Percentiles rank a stretch among this genome's conserved stretches.
Evolutionary conservation across 1,140 invertebrate genomes (phyloP).

Genomic region (Sminthurides bifidus): DNA sequence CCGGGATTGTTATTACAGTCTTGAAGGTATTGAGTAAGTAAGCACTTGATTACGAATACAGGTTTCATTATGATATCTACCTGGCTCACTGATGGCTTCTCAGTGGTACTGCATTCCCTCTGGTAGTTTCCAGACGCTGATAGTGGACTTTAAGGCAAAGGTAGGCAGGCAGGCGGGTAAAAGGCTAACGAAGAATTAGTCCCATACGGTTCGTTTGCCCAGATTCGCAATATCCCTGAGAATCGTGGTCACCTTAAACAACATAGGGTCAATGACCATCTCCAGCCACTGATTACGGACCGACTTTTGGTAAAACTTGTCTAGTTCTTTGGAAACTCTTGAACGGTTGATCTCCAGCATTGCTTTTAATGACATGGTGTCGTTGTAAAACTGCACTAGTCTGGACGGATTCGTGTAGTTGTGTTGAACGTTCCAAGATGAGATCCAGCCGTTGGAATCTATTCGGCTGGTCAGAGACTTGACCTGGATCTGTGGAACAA

Average conservation of each 20-base stretch:
- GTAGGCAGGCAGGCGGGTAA: no score
- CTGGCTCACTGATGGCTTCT: no score
- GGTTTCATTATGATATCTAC: no score
- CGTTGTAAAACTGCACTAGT: background rate
- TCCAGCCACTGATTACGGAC: background rate
- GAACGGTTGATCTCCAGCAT: background rate
- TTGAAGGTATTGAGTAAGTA: no score
- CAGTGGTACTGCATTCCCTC: no score
- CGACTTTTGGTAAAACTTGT: background rate
- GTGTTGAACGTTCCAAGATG: background rate
- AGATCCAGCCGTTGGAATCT: background rate
- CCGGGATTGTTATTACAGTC: no score
- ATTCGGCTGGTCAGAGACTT: background rate
- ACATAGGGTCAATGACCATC: background rate
- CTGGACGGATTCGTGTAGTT: slow-evolving; percentile 4
- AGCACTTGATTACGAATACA: no score
- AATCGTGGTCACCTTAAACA: background rate
- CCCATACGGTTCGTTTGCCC: background rate
- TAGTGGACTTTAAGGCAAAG: no score
- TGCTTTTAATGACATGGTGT: background rate
- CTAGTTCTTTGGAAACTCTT: background rate
- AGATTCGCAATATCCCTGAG: background rate
- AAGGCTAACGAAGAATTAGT: no score
- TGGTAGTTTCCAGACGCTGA: no score
- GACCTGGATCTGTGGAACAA: background rate